These are phyloP conservation scores for Carposina sasakii DNA, from an alignment of 1,140 invertebrate genomes.

Conservation along the genomic window DNA sequence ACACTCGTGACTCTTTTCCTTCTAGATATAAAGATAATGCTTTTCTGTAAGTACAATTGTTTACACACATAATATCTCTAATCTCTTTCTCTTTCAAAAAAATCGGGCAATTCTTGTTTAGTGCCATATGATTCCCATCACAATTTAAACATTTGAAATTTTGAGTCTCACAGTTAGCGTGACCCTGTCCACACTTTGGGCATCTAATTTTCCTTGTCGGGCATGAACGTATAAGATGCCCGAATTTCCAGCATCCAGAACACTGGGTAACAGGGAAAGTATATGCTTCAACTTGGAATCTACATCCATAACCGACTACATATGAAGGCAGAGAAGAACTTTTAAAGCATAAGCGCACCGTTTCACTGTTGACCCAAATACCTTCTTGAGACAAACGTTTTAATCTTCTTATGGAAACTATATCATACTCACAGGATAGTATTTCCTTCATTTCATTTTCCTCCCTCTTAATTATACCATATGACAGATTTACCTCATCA, in stretches of 20 bases:
- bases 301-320: background rate
- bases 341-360: background rate
- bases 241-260: background rate
- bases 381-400: background rate
- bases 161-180: slow-evolving; percentile 2
- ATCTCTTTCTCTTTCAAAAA: slow-evolving; percentile 8
- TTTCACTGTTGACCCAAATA: slow-evolving; percentile 6
- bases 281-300: slow-evolving; percentile 5
- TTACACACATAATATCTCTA: slow-evolving; percentile 6
- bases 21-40: background rate
- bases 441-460: slow-evolving; percentile 1
- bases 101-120: slow-evolving; percentile 4
- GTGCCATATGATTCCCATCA: slow-evolving; percentile 9
- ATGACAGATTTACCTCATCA: background rate
- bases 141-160: slow-evolving; percentile 7
- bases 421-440: background rate
- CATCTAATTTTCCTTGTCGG: slow-evolving; percentile 1
- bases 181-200: slow-evolving; percentile 7
- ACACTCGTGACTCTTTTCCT: too few species aligned
- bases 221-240: slow-evolving; percentile 3
- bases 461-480: background rate
- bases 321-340: background rate
- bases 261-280: slow-evolving; percentile 11
- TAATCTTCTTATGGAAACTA: background rate
- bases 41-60: slow-evolving; percentile 6